These are phyloP conservation scores for Orussus abietinus DNA, from an alignment of 1,140 invertebrate species.

Conservation along the genomic window DNA sequence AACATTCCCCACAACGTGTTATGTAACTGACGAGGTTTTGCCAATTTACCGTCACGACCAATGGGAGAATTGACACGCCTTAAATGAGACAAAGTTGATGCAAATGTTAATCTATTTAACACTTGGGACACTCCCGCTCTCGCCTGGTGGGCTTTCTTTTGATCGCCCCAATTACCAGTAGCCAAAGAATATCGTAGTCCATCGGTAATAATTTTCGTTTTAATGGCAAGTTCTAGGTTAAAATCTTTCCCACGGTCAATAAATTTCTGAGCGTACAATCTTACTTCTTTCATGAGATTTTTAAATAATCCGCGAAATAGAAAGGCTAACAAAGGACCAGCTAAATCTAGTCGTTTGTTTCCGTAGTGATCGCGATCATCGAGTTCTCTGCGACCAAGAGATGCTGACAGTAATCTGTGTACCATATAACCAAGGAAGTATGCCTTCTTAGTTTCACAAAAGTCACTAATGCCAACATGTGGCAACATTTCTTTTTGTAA, in stretches of 20 bases:
- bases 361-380: constrained; percentile 99
- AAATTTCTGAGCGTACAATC: constrained; percentile 98
- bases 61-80: constrained; percentile 97
- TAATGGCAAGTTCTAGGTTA: constrained; percentile 94
- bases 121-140: constrained; percentile 91
- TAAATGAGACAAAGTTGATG: constrained; percentile 96
- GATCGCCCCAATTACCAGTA: constrained; percentile 99
- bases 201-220: constrained; percentile 97
- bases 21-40: constrained; percentile 96
- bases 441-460: constrained; percentile 99
- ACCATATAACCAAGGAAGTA: constrained; percentile 99
- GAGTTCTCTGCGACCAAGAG: constrained; percentile 90
- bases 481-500: constrained; percentile 99
- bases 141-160: constrained; percentile 98
- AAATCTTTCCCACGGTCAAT: constrained; percentile 98
- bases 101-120: constrained; percentile 94
- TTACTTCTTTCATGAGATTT: constrained; percentile 91
- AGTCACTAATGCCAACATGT: constrained; percentile 97
- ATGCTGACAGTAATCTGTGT: constrained; percentile 87
- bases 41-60: constrained; percentile 96
- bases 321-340: constrained; percentile 93
- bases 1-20: constrained; percentile 99
- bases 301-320: constrained; percentile 92
- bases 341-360: constrained; percentile 95
- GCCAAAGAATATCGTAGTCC: constrained; percentile 96